These are phyloP conservation scores for Cephus sareptanus DNA, from an alignment of 2,888 invertebrate species.

Conservation along the genomic window DNA sequence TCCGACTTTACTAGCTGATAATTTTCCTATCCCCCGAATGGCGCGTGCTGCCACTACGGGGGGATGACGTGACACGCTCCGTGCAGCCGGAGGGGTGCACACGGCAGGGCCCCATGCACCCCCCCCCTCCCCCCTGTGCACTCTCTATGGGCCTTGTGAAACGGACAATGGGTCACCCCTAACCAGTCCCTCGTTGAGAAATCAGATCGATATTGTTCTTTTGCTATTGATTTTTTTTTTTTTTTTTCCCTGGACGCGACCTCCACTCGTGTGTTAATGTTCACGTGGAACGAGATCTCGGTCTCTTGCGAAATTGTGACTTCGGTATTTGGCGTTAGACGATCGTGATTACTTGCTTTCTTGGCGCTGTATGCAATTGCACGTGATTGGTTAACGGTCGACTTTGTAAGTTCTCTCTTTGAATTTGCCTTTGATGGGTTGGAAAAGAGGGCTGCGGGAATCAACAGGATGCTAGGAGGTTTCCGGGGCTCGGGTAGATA, in stretches of 20 bases:
- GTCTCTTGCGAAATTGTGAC: background rate
- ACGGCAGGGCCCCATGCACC: constrained; percentile 20
- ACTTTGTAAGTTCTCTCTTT: background rate
- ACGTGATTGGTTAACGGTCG: background rate
- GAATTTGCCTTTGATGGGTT: background rate
- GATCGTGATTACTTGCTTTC: background rate
- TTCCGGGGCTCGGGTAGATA: constrained; percentile 39
- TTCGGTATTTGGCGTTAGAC: background rate
- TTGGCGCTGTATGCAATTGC: background rate
- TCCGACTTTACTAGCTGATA: constrained; percentile 43
- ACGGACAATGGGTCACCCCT: constrained; percentile 33
- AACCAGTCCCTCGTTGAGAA: background rate
- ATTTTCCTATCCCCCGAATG: constrained; percentile 35
- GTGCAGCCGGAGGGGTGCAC: constrained; percentile 24
- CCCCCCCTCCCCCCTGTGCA: background rate
- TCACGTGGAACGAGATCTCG: background rate
- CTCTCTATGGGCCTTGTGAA: constrained; percentile 18
- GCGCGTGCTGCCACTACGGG: constrained; percentile 24
- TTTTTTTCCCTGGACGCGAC: background rate
- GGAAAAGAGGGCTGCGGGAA: constrained; percentile 28
- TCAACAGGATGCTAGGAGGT: constrained; percentile 48
- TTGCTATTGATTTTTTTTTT: constrained; percentile 26
- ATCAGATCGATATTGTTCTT: constrained; percentile 34
- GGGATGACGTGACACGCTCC: constrained; percentile 34
- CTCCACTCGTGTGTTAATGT: background rate